Conservation (phyloP, 2,888 invertebrate species). For the Omphaloscelis lunosa region DNA sequence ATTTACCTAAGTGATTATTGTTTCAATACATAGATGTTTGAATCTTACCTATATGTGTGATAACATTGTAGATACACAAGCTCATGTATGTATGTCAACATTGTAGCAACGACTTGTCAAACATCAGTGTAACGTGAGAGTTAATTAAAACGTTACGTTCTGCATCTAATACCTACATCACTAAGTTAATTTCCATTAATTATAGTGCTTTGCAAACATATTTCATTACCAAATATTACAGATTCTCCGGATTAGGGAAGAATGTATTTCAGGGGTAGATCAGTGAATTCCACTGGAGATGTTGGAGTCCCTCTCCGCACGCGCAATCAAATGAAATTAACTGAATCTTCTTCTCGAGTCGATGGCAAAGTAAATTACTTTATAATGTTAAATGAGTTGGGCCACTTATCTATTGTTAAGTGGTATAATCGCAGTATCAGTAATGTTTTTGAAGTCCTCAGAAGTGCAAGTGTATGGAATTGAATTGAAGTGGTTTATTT, state of each 20-base stretch:
- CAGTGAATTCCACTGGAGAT: neutral
- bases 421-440: too few species aligned
- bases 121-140: slow-evolving; percentile 13
- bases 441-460: too few species aligned
- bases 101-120: slow-evolving; percentile 30
- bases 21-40: neutral
- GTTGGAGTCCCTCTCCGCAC: neutral
- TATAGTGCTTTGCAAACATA: slow-evolving; percentile 1
- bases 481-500: too few species aligned
- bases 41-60: neutral
- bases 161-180: slow-evolving; percentile 10
- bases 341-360: too few species aligned
- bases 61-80: neutral
- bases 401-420: too few species aligned
- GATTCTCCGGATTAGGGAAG: neutral
- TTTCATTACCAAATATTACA: neutral
- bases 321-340: neutral
- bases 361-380: too few species aligned
- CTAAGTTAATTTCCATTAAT: slow-evolving; percentile 11
- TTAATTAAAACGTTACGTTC: slow-evolving; percentile 41
- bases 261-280: neutral
- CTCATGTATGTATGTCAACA: slow-evolving; percentile 16
- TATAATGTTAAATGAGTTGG: too few species aligned
- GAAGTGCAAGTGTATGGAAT: too few species aligned
- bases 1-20: neutral